Percentiles rank a stretch among this genome's conserved stretches.
Conservation (phyloP, 2,888 invertebrate genomes). For the Resseliella maxima region DNA sequence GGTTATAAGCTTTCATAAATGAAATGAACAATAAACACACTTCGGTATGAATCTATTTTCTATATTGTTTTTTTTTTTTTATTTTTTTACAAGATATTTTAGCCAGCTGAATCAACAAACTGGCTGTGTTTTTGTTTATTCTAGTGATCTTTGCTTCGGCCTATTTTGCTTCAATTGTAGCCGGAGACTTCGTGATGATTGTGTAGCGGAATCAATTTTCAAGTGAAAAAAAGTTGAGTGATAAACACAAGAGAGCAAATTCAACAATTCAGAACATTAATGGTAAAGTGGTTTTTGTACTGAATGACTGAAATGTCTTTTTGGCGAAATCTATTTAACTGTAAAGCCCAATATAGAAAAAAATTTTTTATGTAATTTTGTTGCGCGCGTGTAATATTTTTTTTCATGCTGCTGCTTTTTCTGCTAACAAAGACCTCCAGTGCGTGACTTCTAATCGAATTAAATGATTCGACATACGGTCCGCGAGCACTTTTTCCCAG, state of each 20-base stretch:
- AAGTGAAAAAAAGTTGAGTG: not conserved
- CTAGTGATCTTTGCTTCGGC: not conserved
- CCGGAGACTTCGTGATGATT: not conserved
- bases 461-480: not conserved
- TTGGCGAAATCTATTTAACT: not conserved
- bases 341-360: not conserved
- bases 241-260: not conserved
- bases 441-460: conserved; percentile 25
- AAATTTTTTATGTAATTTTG: not conserved
- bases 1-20: not conserved
- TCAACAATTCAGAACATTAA: not conserved
- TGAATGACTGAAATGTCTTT: not conserved
- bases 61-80: not conserved
- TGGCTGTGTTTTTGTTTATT: not conserved
- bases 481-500: not conserved
- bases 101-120: not conserved
- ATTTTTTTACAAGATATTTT: no score
- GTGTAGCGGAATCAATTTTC: not conserved
- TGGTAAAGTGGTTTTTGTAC: not conserved
- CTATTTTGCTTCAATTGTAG: not conserved
- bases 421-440: not conserved
- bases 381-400: not conserved
- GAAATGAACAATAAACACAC: conserved; percentile 2
- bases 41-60: not conserved
- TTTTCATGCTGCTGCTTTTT: not conserved